Evolutionary conservation across 2,113 vertebrate genomes (phyloP), one percentile per base, ranked within the genome.

Genomic region (Planiliza haematocheilus): DNA sequence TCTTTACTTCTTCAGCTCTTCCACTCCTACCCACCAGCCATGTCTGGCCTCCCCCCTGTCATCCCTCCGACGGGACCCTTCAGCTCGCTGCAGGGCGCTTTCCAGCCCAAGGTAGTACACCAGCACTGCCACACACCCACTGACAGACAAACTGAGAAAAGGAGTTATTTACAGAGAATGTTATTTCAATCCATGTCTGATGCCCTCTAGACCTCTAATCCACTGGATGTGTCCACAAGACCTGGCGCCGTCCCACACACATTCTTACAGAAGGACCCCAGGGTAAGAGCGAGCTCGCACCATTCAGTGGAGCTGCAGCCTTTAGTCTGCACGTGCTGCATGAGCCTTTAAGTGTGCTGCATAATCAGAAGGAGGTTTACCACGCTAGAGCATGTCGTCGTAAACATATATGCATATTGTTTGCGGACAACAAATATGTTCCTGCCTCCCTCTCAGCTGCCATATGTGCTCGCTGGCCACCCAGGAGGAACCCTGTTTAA

Each of bases 11-110:
- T 89, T 13, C 94, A 99, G 97, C 95, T 99, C 89, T 99, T 99
- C 92, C 97, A 98, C 91, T 97, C 97, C 79, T 99, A 98, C 73
- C 97, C 96, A 80, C 96, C 96, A 68, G 94, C 96, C 70, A 96
- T 98, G 85, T 97, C 97, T 83, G 97, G 96, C 61, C 97, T 98
- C 79, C 96, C 97, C 38, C 97, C 97, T 41, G 97, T 99, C 95
- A 97, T 99, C 77, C 97, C 97, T 30, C 97, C 97, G 2, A 97
- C 95, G 0, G 97, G 97, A 71, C 97, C 97, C 60, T 99, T 99
- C 45, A 95, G 97, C 82, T 99, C 97, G 0, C 94, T 99, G 24
- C 97, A 99, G 93, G 97, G 97, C 82, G 97, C 97, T n/a, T 99
- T 99, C 88, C 97, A 99, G 45, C 97, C 97, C 81, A 99, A 98